Evolutionary conservation across 1,140 invertebrate genomes (phyloP).

Genomic region (Periplaneta americana): DNA sequence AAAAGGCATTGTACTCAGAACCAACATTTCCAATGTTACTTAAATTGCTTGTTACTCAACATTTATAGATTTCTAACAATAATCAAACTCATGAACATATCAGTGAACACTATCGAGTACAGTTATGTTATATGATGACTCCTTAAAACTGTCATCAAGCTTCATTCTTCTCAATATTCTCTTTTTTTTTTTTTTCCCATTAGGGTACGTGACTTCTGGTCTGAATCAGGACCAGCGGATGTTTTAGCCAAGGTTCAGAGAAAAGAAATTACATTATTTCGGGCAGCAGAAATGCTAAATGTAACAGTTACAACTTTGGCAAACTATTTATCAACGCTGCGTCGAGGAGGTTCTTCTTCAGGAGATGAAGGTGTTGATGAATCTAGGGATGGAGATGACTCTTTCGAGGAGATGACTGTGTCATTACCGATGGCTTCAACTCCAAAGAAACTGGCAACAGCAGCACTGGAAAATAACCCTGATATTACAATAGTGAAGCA

Average conservation of each 20-base stretch:
- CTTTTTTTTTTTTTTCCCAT: conserved; percentile 30
- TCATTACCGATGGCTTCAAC: conserved; percentile 28
- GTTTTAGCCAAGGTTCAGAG: conserved; percentile 61
- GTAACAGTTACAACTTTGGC: conserved; percentile 65
- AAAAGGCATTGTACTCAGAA: no score
- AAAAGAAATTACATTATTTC: conserved; percentile 62
- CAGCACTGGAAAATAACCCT: conserved; percentile 50
- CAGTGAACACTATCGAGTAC: no score
- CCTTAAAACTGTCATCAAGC: conserved; percentile 5
- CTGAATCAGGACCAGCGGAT: conserved; percentile 64
- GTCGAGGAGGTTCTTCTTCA: conserved; percentile 24
- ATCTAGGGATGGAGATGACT: conserved; percentile 6
- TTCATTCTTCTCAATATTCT: no score
- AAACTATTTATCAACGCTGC: conserved; percentile 58
- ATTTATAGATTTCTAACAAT: no score
- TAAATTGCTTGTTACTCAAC: no score
- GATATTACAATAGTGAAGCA: conserved; percentile 57
- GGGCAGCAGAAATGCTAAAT: conserved; percentile 65
- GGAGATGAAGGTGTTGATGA: conserved; percentile 19
- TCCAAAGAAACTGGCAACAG: conserved; percentile 41
- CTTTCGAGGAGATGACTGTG: background rate
- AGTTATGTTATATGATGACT: background rate
- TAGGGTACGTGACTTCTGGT: conserved; percentile 71
- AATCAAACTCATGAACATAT: no score
- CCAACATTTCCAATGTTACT: no score